A percentile compares a stretch with the other conserved stretches of the same genome.
phyloP scores from a whole-genome alignment of 1,140 invertebrate species.

The Solenopsis fugax region DNA sequence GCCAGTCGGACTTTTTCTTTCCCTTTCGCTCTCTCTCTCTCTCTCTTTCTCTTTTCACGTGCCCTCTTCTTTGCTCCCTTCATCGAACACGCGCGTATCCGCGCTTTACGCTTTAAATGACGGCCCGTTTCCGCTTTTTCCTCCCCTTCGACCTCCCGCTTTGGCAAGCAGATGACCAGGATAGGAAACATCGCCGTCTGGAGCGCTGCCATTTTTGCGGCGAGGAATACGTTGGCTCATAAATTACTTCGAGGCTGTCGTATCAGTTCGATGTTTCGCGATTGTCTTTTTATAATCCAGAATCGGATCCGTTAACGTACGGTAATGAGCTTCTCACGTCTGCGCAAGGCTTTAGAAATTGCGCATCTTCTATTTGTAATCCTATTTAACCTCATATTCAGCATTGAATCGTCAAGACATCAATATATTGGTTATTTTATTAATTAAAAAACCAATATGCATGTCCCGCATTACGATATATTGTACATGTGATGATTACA shows the following conservation, averaged over 20 bases:
- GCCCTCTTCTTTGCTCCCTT: conserved; percentile 2
- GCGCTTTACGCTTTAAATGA: conserved; percentile 54
- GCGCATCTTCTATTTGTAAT: neutral
- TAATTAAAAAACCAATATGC: neutral
- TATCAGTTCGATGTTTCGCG: conserved; percentile 35
- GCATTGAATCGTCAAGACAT: neutral
- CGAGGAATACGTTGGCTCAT: conserved; percentile 54
- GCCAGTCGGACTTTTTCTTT: conserved; percentile 1
- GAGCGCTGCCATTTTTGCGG: conserved; percentile 70
- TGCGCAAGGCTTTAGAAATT: conserved; percentile 1
- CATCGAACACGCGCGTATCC: conserved; percentile 43
- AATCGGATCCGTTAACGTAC: neutral
- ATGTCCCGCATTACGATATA: neutral
- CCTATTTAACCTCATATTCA: neutral
- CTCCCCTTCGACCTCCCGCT: conserved; percentile 22
- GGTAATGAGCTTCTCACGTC: neutral
- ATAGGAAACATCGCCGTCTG: conserved; percentile 66
- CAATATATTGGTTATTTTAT: neutral
- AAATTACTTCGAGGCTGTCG: conserved; percentile 61
- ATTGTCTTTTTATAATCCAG: neutral
- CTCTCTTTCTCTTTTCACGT: neutral
- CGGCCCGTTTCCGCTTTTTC: conserved; percentile 54
- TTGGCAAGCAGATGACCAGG: conserved; percentile 61
- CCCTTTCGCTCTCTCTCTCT: no score
- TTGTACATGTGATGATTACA: no score